Conservation (phyloP, 2,113 vertebrate genomes). For the Poicephalus gulielmi region DNA sequence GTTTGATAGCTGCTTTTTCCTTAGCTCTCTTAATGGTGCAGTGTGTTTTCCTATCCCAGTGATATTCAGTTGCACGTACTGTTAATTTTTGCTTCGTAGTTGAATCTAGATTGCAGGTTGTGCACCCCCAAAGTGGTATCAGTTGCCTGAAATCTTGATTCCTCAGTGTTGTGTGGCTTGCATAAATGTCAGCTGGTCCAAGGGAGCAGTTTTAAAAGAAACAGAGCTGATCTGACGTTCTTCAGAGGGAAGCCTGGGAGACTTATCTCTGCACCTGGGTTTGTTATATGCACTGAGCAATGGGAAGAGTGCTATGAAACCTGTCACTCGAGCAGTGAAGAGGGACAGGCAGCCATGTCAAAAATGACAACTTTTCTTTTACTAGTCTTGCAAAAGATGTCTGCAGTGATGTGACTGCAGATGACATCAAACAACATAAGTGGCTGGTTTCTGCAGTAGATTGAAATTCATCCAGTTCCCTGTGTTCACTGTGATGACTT, state of each 20-base stretch:
- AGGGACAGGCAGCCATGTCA: slow-evolving; percentile 72
- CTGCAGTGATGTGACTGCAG: slow-evolving; percentile 67
- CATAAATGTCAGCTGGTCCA: slow-evolving; percentile 64
- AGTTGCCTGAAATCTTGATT: slow-evolving; percentile 51
- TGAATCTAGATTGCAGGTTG: slow-evolving; percentile 20
- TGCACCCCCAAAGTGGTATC: slow-evolving; percentile 38
- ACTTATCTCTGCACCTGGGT: slow-evolving; percentile 67
- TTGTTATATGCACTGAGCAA: slow-evolving; percentile 46
- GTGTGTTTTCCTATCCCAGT: neutral
- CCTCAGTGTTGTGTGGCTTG: slow-evolving; percentile 25
- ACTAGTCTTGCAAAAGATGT: slow-evolving; percentile 70
- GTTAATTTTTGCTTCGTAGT: slow-evolving; percentile 46
- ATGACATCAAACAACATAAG: slow-evolving; percentile 70
- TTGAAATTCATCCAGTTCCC: slow-evolving; percentile 72
- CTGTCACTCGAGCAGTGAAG: slow-evolving; percentile 70
- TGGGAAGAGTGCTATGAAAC: slow-evolving; percentile 38
- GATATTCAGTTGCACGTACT: neutral
- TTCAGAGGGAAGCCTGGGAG: slow-evolving; percentile 64
- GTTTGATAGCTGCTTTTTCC: slow-evolving; percentile 1
- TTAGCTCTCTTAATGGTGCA: neutral
- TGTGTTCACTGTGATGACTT: slow-evolving; percentile 62
- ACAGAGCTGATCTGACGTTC: slow-evolving; percentile 61
- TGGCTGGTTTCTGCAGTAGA: slow-evolving; percentile 63
- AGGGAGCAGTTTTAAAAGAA: slow-evolving; percentile 45
- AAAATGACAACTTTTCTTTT: slow-evolving; percentile 69